A percentile compares a stretch with the other conserved stretches of the same genome.
phyloP scores from a whole-genome alignment of 2,888 invertebrate genomes.

The Hoplodrina ambigua region DNA sequence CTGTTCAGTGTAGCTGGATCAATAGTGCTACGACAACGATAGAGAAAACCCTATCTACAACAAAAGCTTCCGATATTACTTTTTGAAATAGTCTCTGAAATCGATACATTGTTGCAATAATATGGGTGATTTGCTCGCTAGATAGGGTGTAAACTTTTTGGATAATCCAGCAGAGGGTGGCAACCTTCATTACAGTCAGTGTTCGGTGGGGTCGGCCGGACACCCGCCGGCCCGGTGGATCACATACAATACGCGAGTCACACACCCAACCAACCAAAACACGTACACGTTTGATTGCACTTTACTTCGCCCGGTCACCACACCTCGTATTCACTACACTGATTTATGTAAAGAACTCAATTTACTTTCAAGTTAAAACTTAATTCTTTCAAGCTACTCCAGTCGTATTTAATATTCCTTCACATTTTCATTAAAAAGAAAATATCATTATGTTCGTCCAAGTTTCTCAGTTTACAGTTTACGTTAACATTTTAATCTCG shows the following conservation, averaged over 20 bases:
- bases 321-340: constrained; percentile 11
- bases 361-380: constrained; percentile 20
- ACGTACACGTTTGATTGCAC: constrained; percentile 67
- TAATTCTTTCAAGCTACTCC: constrained; percentile 6
- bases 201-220: neutral
- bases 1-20: neutral
- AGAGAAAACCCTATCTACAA: constrained; percentile 13
- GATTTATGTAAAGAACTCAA: constrained; percentile 31
- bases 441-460: constrained; percentile 17
- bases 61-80: constrained; percentile 20
- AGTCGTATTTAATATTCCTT: neutral
- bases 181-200: constrained; percentile 32
- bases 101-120: constrained; percentile 25
- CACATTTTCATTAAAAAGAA: constrained; percentile 13
- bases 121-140: constrained; percentile 20
- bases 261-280: constrained; percentile 59
- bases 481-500: constrained; percentile 44
- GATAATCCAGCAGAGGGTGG: constrained; percentile 18
- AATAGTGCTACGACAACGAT: constrained; percentile 4
- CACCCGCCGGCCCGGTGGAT: neutral
- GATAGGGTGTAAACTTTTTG: constrained; percentile 33
- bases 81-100: constrained; percentile 23
- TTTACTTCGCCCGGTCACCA: constrained; percentile 30
- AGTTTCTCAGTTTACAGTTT: constrained; percentile 14
- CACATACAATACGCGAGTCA: constrained; percentile 22